Evolutionary conservation across 92 coral and sea anemone genomes (phyloP).

Genomic region (Epizoanthus rinbou): DNA sequence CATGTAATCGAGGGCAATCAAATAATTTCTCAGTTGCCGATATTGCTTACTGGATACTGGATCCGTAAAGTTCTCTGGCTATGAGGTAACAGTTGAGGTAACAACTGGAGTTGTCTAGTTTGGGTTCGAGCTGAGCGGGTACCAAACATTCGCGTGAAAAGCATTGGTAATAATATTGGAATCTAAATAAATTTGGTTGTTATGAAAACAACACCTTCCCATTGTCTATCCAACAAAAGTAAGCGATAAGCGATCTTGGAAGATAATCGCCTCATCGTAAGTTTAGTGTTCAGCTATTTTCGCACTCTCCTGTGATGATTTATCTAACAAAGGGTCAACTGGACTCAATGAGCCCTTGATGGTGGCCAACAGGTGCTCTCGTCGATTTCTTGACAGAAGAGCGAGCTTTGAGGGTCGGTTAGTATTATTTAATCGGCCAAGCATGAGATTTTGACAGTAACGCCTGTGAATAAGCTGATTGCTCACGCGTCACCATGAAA

Average conservation of each 20-base stretch:
- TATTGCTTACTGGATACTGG: neutral
- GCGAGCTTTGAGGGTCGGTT: neutral
- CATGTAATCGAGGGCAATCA: too few relatives aligned
- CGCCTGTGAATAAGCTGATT: conserved; percentile 46
- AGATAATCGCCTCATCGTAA: neutral
- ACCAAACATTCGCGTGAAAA: conserved; percentile 36
- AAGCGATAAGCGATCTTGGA: neutral
- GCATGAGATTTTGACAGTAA: conserved; percentile 45
- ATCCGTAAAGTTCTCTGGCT: neutral
- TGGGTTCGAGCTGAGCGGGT: conserved; percentile 25
- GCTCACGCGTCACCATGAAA: conserved; percentile 53
- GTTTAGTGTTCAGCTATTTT: neutral
- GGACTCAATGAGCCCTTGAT: conserved; percentile 6
- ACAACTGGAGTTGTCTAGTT: neutral
- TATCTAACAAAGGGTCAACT: conserved; percentile 7
- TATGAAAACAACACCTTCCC: conserved; percentile 1
- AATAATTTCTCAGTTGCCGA: too few relatives aligned
- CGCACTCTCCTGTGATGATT: neutral
- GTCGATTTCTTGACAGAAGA: neutral
- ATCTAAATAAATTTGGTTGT: conserved; percentile 20
- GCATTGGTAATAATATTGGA: conserved; percentile 15
- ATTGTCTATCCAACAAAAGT: neutral
- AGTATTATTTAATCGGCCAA: conserved; percentile 41
- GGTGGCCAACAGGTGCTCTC: neutral
- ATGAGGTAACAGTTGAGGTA: conserved; percentile 19